Percentiles rank a stretch among this genome's conserved stretches.
These are phyloP conservation scores for Mionectes olivaceus DNA, from an alignment of 2,797 vertebrate genomes.

Conservation along the genomic window DNA sequence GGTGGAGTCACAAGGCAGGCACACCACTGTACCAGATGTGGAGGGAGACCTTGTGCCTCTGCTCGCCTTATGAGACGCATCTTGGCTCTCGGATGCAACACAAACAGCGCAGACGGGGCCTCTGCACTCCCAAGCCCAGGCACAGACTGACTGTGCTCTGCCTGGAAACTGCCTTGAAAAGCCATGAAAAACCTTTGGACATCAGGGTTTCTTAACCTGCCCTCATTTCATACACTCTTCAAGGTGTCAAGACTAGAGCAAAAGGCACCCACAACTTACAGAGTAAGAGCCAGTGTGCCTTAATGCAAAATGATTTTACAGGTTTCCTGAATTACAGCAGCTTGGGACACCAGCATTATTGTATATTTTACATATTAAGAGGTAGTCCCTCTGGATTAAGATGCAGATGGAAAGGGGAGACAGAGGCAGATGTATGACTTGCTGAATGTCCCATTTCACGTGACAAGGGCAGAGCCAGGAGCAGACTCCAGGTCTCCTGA, in stretches of 20 bases:
- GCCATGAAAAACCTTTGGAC: not conserved
- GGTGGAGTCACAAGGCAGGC: not conserved
- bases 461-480: not conserved
- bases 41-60: not conserved
- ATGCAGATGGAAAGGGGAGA: not conserved
- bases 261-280: not conserved
- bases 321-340: not conserved
- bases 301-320: not conserved
- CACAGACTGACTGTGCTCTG: not conserved
- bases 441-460: not conserved
- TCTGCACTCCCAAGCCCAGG: not conserved
- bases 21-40: not conserved
- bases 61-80: rapidly evolving
- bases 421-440: not conserved
- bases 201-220: not conserved
- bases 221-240: not conserved
- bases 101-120: not conserved
- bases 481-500: not conserved
- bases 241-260: not conserved
- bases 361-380: not conserved
- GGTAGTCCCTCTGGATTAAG: not conserved
- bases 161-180: not conserved
- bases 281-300: not conserved
- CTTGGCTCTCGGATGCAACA: not conserved
- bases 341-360: not conserved